A percentile compares a stretch with the other conserved stretches of the same genome.
These are phyloP conservation scores for Holotrichia oblita DNA, from an alignment of 1,140 invertebrate genomes.

Conservation along the genomic window DNA sequence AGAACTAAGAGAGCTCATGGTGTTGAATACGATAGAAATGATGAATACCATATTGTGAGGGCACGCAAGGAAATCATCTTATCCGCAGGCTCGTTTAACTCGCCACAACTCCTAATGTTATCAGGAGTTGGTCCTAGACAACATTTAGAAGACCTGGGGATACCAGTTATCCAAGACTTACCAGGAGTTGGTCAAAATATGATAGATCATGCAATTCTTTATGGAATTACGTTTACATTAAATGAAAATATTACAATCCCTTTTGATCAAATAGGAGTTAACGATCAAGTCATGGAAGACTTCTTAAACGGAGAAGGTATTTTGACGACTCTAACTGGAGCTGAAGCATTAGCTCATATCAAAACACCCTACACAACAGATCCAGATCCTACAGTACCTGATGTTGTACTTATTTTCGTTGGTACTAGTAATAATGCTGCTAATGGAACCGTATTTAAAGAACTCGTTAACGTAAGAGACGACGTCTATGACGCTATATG, in stretches of 20 bases:
- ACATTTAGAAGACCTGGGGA: conserved; percentile 62
- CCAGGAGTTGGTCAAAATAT: conserved; percentile 66
- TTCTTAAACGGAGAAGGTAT: no score
- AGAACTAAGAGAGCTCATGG: conserved; percentile 67
- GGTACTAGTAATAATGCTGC: conserved; percentile 51
- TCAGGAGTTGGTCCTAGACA: conserved; percentile 79
- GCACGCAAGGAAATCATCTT: conserved; percentile 73
- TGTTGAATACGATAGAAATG: conserved; percentile 69
- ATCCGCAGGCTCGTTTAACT: conserved; percentile 79
- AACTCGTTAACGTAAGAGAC: conserved; percentile 47
- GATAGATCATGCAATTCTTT: conserved; percentile 64
- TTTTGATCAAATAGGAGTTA: not conserved
- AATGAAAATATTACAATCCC: conserved; percentile 38
- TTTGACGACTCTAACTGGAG: conserved; percentile 38
- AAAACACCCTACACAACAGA: conserved; percentile 56
- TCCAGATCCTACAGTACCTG: conserved; percentile 62
- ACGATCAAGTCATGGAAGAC: conserved; percentile 14
- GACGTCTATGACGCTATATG: conserved; percentile 48
- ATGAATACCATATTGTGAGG: conserved; percentile 59
- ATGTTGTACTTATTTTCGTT: conserved; percentile 60
- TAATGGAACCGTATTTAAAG: conserved; percentile 44
- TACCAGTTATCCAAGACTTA: conserved; percentile 62
- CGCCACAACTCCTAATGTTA: conserved; percentile 83
- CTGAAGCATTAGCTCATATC: conserved; percentile 53
- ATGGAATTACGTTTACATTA: conserved; percentile 52